Percentiles rank a stretch among this genome's conserved stretches.
Evolutionary conservation across 1,140 invertebrate species (phyloP).

Genomic region (Bombus vancouverensis): DNA sequence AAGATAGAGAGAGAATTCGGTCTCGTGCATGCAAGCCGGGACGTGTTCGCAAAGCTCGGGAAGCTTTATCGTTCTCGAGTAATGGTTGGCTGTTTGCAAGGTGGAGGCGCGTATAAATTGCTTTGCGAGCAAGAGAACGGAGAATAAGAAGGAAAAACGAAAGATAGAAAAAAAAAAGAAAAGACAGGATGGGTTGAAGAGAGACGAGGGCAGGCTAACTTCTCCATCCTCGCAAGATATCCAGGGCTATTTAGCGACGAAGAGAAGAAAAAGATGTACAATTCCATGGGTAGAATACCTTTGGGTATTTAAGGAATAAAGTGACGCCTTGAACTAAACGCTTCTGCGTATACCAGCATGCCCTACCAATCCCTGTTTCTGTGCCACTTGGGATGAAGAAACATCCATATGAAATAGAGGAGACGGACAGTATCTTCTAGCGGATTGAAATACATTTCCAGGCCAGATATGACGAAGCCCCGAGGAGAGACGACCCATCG

Average conservation of each 20-base stretch:
- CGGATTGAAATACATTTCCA: slow-evolving; percentile 68
- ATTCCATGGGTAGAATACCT: slow-evolving; percentile 72
- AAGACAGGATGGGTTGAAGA: background rate
- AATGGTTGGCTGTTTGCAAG: slow-evolving; percentile 70
- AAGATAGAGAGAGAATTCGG: background rate
- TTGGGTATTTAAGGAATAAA: slow-evolving; percentile 74
- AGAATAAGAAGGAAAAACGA: slow-evolving; percentile 34
- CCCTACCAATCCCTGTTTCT: background rate
- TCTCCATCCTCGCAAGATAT: slow-evolving; percentile 69
- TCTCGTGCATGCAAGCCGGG: slow-evolving; percentile 43
- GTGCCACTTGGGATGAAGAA: slow-evolving; percentile 16
- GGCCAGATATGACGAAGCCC: slow-evolving; percentile 60
- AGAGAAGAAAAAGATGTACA: slow-evolving; percentile 62
- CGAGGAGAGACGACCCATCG: background rate
- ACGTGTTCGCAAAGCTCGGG: slow-evolving; percentile 54
- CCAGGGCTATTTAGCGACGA: slow-evolving; percentile 57
- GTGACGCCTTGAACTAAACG: slow-evolving; percentile 67
- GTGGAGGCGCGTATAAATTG: slow-evolving; percentile 71
- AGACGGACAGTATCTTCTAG: slow-evolving; percentile 49
- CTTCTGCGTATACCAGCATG: slow-evolving; percentile 32
- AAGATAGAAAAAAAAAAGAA: background rate
- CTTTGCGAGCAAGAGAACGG: slow-evolving; percentile 62
- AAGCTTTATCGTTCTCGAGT: slow-evolving; percentile 68
- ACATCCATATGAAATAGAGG: slow-evolving; percentile 66
- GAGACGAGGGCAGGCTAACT: slow-evolving; percentile 48